These are phyloP conservation scores for Ptychoptera contaminata DNA, from an alignment of 2,888 invertebrate species.

Conservation along the genomic window DNA sequence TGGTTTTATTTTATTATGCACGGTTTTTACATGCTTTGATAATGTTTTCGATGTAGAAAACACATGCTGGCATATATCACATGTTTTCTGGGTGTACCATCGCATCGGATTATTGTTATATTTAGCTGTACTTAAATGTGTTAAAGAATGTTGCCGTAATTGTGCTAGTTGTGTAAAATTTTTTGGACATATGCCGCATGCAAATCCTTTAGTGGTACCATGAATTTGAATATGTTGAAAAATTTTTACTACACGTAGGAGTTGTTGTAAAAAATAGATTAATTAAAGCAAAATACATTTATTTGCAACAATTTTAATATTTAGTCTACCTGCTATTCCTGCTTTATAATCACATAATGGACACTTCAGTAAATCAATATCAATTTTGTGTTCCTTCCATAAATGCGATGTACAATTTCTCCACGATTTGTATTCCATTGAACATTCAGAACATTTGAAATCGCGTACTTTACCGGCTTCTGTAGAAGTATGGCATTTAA, in stretches of 20 bases:
- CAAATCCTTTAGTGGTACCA: slow-evolving; percentile 33
- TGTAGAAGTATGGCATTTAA: slow-evolving; percentile 32
- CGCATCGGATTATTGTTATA: slow-evolving; percentile 13
- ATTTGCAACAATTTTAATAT: slow-evolving; percentile 1
- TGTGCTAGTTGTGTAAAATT: slow-evolving; percentile 45
- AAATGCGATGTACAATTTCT: slow-evolving; percentile 48
- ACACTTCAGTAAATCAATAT: slow-evolving; percentile 41
- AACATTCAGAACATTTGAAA: slow-evolving; percentile 39
- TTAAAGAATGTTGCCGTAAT: slow-evolving; percentile 41
- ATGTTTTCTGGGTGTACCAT: slow-evolving; percentile 45
- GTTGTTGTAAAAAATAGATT: slow-evolving; percentile 6
- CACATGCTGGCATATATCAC: slow-evolving; percentile 48
- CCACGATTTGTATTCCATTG: slow-evolving; percentile 42
- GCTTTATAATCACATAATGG: slow-evolving; percentile 41
- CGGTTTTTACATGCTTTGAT: slow-evolving; percentile 51
- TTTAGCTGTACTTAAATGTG: slow-evolving; percentile 14
- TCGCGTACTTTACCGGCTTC: slow-evolving; percentile 16
- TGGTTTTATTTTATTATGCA: slow-evolving; percentile 57
- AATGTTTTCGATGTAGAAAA: slow-evolving; percentile 53
- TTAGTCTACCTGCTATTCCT: slow-evolving; percentile 28
- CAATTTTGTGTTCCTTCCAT: slow-evolving; percentile 48
- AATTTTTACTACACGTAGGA: slow-evolving; percentile 36
- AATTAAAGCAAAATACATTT: neutral
- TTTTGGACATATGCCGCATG: slow-evolving; percentile 40
- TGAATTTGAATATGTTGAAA: slow-evolving; percentile 49